Evolutionary conservation across 2,888 invertebrate genomes (phyloP).

Genomic region (Calliopum simillimum): DNA sequence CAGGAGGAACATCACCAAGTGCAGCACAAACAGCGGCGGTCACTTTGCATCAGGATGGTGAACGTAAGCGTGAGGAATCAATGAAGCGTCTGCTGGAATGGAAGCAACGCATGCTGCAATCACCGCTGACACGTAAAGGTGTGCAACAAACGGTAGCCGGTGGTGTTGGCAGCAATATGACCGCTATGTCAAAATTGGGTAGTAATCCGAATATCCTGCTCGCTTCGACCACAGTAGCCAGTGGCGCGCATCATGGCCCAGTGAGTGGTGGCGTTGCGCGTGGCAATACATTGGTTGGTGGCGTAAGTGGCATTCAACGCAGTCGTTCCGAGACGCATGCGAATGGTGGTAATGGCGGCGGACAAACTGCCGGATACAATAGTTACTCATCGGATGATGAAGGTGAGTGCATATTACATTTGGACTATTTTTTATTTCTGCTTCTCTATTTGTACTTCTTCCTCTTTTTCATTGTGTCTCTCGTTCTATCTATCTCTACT

Average conservation of each 20-base stretch:
- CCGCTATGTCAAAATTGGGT: constrained; percentile 65
- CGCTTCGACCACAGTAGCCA: constrained; percentile 58
- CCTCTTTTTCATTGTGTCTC: neutral
- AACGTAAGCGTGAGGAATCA: constrained; percentile 88
- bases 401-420: constrained; percentile 75
- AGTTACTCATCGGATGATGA: constrained; percentile 92
- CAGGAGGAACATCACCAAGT: constrained; percentile 48
- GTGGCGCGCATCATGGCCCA: constrained; percentile 55
- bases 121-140: constrained; percentile 85
- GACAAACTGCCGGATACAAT: constrained; percentile 72
- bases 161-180: constrained; percentile 63
- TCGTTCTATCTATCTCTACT: neutral
- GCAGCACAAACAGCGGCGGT: constrained; percentile 46
- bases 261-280: constrained; percentile 34
- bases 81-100: constrained; percentile 91
- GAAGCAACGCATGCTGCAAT: constrained; percentile 93
- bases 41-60: constrained; percentile 71
- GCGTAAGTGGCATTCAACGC: constrained; percentile 61
- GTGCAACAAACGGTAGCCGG: constrained; percentile 64
- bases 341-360: constrained; percentile 62
- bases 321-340: constrained; percentile 69
- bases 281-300: constrained; percentile 46
- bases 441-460: neutral
- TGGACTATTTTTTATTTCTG: constrained; percentile 28
- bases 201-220: constrained; percentile 65